These are phyloP conservation scores for Agapostemon virescens DNA, from an alignment of 2,888 invertebrate species.

Conservation along the genomic window DNA sequence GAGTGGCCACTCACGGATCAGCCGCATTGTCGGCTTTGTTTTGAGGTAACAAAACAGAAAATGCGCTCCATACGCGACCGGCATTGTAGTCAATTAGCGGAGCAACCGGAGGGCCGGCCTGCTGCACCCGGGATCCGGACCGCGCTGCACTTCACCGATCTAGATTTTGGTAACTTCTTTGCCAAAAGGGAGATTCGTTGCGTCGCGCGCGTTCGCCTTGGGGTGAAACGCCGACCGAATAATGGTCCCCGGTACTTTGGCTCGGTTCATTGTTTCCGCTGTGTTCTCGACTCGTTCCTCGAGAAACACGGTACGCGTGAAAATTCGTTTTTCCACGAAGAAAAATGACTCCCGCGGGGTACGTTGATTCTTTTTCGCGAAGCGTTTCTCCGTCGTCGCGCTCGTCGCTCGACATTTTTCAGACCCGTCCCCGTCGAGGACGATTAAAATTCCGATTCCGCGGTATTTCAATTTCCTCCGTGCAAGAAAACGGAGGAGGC, in stretches of 20 bases:
- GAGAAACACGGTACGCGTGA: not conserved
- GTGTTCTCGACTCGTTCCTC: not conserved
- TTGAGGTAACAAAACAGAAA: conserved; percentile 80
- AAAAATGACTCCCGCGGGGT: not conserved
- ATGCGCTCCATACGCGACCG: conserved; percentile 75
- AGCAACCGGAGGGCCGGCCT: conserved; percentile 46
- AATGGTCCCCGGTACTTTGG: not conserved
- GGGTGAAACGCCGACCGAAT: not conserved
- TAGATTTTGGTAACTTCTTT: conserved; percentile 54
- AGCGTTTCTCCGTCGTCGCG: not conserved
- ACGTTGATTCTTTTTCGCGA: not conserved
- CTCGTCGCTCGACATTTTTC: not conserved
- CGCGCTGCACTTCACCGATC: conserved; percentile 32
- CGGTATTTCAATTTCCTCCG: not conserved
- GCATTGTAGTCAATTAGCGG: conserved; percentile 79
- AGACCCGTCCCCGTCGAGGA: not conserved
- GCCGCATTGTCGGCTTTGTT: conserved; percentile 78
- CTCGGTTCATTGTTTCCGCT: not conserved
- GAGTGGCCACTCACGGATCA: conserved; percentile 69
- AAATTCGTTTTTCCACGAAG: not conserved
- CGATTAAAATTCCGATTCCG: not conserved
- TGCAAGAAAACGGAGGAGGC: not conserved
- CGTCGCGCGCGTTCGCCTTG: not conserved
- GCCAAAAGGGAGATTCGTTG: conserved; percentile 4
- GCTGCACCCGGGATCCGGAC: conserved; percentile 11